These are phyloP conservation scores for Daubentonia madagascariensis DNA, from an alignment of 2,113 vertebrate species.

Conservation along the genomic window DNA sequence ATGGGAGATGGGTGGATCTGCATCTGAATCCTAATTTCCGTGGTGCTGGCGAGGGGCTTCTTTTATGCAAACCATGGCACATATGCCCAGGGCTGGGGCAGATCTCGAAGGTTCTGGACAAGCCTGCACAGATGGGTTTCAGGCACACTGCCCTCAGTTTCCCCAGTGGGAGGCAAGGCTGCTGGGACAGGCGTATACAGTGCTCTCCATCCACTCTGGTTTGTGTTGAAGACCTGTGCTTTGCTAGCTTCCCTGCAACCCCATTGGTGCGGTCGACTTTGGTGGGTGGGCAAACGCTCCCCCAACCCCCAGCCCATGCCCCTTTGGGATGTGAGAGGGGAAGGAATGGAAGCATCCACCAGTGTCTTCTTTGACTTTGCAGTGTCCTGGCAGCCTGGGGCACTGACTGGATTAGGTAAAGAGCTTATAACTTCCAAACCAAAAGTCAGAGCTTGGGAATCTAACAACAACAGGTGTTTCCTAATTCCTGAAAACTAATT, in stretches of 20 bases:
- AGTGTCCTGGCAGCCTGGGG: accelerated
- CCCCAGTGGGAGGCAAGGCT: not conserved
- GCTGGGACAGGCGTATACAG: not conserved
- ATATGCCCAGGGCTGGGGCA: accelerated
- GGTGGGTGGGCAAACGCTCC: accelerated
- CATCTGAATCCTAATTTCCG: accelerated
- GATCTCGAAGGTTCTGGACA: not conserved
- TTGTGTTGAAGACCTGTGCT: not conserved
- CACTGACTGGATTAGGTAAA: not conserved
- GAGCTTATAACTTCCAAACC: not conserved
- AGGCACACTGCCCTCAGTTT: accelerated
- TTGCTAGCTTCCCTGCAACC: not conserved
- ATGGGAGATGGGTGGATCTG: not conserved
- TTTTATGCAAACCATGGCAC: accelerated
- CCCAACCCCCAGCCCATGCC: not conserved
- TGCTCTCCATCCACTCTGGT: not conserved
- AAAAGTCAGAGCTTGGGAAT: not conserved
- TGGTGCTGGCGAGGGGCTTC: not conserved
- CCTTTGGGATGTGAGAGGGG: not conserved
- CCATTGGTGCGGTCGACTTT: not conserved
- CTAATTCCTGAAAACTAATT: not conserved
- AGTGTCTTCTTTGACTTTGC: not conserved
- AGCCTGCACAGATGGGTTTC: not conserved
- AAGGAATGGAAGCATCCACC: not conserved
- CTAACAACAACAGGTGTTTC: not conserved